Percentiles rank a stretch among this genome's conserved stretches.
These are phyloP conservation scores for Poeciliopsis gracilis DNA, from an alignment of 2,797 vertebrate species.

Conservation along the genomic window DNA sequence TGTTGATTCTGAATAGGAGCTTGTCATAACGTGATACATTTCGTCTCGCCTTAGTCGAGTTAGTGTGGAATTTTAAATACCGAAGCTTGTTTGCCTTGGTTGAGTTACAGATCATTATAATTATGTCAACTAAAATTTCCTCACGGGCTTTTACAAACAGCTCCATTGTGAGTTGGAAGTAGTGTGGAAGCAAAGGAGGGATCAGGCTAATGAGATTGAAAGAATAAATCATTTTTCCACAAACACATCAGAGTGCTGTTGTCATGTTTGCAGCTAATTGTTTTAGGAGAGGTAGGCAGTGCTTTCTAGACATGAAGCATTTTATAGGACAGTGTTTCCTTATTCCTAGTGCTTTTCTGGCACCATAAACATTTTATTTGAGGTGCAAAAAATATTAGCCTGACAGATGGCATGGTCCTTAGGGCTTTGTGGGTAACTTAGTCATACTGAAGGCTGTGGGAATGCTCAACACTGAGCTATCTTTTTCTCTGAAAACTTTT, in stretches of 20 bases:
- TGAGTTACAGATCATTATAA: slow-evolving; percentile 59
- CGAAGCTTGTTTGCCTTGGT: slow-evolving; percentile 58
- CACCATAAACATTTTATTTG: slow-evolving; percentile 57
- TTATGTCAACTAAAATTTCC: slow-evolving; percentile 56
- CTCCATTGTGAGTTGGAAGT: slow-evolving; percentile 48
- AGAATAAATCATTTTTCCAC: slow-evolving; percentile 59
- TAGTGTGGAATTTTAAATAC: slow-evolving; percentile 61
- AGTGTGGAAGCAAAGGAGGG: slow-evolving; percentile 19
- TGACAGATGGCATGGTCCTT: slow-evolving; percentile 54
- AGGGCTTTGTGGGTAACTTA: slow-evolving; percentile 60
- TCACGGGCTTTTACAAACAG: slow-evolving; percentile 51
- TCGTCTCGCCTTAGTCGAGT: slow-evolving; percentile 58
- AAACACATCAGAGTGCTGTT: slow-evolving; percentile 56
- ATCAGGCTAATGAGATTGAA: slow-evolving; percentile 64
- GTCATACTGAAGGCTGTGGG: slow-evolving; percentile 47
- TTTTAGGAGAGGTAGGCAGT: slow-evolving; percentile 38
- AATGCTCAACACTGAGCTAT: slow-evolving; percentile 48
- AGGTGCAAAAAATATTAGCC: slow-evolving; percentile 44
- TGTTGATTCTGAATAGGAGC: slow-evolving; percentile 36
- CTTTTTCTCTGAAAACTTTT: slow-evolving; percentile 36
- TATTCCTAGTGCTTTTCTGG: slow-evolving; percentile 44
- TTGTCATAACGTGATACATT: slow-evolving; percentile 44
- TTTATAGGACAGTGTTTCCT: slow-evolving; percentile 50
- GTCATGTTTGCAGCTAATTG: slow-evolving; percentile 58
- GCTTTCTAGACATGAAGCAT: slow-evolving; percentile 42